Evolutionary conservation across 2,797 vertebrate species (phyloP), one percentile per base, ranked within the genome.

Genomic region (Chiroxiphia lanceolata): DNA sequence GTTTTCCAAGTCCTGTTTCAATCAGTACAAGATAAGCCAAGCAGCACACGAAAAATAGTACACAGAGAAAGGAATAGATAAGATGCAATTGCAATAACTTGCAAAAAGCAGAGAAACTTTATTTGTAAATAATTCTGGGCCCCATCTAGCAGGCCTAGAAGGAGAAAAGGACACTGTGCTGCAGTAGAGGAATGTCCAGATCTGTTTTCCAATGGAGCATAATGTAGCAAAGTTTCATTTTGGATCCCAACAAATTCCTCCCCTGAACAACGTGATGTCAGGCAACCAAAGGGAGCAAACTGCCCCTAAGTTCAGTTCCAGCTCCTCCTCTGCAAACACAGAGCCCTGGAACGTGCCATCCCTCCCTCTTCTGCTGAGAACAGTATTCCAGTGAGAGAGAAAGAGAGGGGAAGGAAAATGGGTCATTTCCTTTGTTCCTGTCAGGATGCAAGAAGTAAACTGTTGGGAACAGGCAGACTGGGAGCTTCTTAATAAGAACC

Each of bases 361-460:
- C 69, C 27, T 47, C 27, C 4, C 2, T 40, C 68, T 89, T 67
- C 83, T 92, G 83, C 65, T 84, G 44, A 38, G 80, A 91, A 47
- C 54, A 64, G n/a, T 16, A 57, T 59, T 82, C 81, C 11, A 10
- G n/a, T 6, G 5, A 94, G 71, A 96, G 53, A 97, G 88, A 93
- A 75, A 87, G 93, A 97, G 81, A 80, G 42, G 45, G 96, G 97
- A 97, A 97, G 97, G 97, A 97, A 97, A 96, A 93, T 74, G 96
- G 94, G 86, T 96, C 95, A 97, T 94, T 97, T 97, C 97, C 97
- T 97, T 89, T 94, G 93, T 86, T 96, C 89, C 77, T 93, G 91
- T 74, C 93, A 97, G 97, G 97, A 97, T 96, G 95, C 74, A 93
- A 97, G 94, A 96, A 96, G 82, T 95, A 95, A 97, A 97, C 94